A percentile compares a stretch with the other conserved stretches of the same genome.
phyloP scores from a whole-genome alignment of 2,888 invertebrate genomes.

The Xestoiulus laeticollis region DNA sequence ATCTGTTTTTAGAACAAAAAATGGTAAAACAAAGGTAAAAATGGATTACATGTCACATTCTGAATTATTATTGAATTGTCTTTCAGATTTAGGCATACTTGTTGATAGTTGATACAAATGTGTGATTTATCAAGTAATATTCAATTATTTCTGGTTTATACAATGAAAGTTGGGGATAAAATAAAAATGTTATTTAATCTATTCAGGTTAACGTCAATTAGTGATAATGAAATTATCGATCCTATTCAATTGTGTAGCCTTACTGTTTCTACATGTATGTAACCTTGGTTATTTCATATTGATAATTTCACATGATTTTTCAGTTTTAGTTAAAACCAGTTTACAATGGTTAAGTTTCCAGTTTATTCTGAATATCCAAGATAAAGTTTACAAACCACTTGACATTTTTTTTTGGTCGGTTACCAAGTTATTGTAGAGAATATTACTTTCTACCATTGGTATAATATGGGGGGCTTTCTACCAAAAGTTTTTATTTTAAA shows the following conservation, averaged over 20 bases:
- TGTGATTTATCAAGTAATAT: not conserved
- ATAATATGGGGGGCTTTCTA: too few species aligned
- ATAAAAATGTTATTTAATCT: not conserved
- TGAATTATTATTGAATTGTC: not conserved
- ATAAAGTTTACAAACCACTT: too few species aligned
- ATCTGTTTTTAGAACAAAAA: too few species aligned
- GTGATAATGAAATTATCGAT: not conserved
- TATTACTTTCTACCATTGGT: too few species aligned
- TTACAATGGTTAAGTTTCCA: not conserved
- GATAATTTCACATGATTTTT: not conserved
- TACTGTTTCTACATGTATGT: not conserved
- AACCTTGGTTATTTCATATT: not conserved
- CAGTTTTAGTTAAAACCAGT: too few species aligned
- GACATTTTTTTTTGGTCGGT: too few species aligned
- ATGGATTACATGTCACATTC: not conserved
- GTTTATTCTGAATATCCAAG: not conserved
- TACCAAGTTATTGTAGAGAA: too few species aligned
- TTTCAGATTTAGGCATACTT: not conserved
- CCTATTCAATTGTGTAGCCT: not conserved
- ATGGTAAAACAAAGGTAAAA: too few species aligned
- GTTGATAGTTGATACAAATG: not conserved
- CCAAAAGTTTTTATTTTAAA: too few species aligned
- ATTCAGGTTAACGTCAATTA: not conserved
- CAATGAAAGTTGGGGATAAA: constrained; percentile 4
- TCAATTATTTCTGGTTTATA: not conserved